These are phyloP conservation scores for Fregata magnificens DNA, from an alignment of 2,113 vertebrate species.

Conservation along the genomic window DNA sequence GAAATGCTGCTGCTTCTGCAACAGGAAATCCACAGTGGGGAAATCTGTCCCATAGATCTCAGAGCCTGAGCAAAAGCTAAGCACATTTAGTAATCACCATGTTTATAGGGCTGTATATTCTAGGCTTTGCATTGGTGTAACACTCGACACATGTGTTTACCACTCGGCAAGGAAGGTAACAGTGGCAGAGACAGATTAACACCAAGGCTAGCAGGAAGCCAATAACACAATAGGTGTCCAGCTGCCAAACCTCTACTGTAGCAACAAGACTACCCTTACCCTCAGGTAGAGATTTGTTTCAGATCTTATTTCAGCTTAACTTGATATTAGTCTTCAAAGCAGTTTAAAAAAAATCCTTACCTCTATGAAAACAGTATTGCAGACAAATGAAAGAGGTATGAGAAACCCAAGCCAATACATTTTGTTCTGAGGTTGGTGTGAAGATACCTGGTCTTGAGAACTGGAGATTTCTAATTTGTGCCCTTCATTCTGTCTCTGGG, in stretches of 20 bases:
- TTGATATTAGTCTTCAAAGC: neutral
- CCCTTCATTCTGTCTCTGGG: neutral
- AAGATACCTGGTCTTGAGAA: neutral
- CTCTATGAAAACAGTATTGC: neutral
- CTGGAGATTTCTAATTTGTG: neutral
- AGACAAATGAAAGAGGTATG: neutral
- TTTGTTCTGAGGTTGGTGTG: neutral
- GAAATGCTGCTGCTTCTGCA: neutral
- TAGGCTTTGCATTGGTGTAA: no score
- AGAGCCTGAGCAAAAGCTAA: neutral
- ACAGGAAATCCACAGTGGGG: neutral
- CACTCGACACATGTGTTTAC: rapidly evolving
- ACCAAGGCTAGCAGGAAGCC: neutral
- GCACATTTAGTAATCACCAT: rapidly evolving
- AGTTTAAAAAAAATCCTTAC: neutral
- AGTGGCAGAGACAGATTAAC: neutral
- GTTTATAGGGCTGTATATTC: neutral
- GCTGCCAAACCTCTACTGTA: neutral
- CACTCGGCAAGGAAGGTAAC: rapidly evolving
- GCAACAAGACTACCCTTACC: neutral
- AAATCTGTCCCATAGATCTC: neutral
- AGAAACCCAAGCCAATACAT: neutral
- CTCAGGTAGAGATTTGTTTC: neutral
- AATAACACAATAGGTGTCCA: no score
- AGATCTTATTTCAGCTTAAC: neutral